Evolutionary conservation across 2,113 vertebrate species (phyloP).

Genomic region (Cranoglanis bouderius): DNA sequence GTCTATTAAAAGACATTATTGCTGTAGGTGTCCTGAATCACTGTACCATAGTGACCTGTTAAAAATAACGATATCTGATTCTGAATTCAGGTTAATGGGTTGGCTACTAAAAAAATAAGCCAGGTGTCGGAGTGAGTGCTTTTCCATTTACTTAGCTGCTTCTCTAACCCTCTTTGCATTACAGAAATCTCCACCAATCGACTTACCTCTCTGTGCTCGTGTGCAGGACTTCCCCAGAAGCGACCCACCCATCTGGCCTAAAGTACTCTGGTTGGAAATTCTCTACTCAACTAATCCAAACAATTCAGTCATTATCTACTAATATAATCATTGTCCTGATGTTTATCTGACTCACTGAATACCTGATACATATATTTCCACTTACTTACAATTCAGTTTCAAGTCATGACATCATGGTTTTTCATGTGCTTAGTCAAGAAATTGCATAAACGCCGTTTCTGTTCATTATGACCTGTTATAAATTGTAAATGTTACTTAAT

Average conservation of each 20-base stretch:
- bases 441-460: not conserved
- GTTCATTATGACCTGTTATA: not conserved
- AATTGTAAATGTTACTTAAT: not conserved
- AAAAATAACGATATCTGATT: not conserved
- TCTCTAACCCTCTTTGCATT: slow-evolving; percentile 64
- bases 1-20: not conserved
- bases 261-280: not conserved
- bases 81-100: not conserved
- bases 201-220: slow-evolving; percentile 53
- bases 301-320: not conserved
- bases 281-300: not conserved
- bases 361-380: not conserved
- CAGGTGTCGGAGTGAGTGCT: slow-evolving; percentile 51
- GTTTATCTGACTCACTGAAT: not conserved
- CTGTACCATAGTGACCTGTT: not conserved
- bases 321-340: not conserved
- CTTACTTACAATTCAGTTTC: not conserved
- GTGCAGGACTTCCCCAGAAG: not conserved
- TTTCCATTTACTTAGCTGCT: slow-evolving; percentile 66
- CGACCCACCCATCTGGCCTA: not conserved
- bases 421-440: not conserved
- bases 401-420: not conserved
- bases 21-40: not conserved
- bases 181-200: slow-evolving; percentile 52
- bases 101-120: slow-evolving; percentile 25